Percentiles rank a stretch among this genome's conserved stretches.
Evolutionary conservation across 37 sponge, comb jelly and placozoan species (phyloP).

Genomic region (Beroe ovata): DNA sequence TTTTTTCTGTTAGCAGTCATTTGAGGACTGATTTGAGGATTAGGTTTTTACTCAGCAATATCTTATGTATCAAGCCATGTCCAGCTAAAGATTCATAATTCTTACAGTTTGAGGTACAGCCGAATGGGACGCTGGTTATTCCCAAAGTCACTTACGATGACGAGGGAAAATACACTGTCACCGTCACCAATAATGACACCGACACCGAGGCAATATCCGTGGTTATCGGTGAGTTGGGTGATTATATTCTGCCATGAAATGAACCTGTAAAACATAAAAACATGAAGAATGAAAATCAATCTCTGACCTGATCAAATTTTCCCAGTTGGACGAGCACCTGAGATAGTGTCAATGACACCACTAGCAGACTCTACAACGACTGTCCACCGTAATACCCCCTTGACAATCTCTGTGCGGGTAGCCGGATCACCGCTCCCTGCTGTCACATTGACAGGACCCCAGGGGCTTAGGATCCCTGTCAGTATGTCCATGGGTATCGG

Average conservation of each 20-base stretch:
- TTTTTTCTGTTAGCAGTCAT: no score
- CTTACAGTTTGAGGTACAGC: no score
- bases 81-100: no score
- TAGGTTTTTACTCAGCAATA: no score
- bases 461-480: constrained; percentile 3
- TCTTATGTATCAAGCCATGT: no score
- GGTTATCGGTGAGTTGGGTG: constrained; percentile 1
- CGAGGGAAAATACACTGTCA: constrained; percentile 33
- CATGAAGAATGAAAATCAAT: no score
- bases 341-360: not conserved
- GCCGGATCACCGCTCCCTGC: constrained; percentile 18
- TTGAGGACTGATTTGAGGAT: no score
- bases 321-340: constrained; percentile 18
- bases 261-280: no score
- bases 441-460: constrained; percentile 31
- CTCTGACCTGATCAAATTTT: no score
- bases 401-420: constrained; percentile 21
- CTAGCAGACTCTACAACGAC: not conserved
- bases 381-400: not conserved
- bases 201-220: constrained; percentile 4
- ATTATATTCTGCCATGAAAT: no score
- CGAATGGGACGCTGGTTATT: constrained; percentile 21
- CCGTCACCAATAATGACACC: constrained; percentile 7
- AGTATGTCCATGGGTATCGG: not conserved
- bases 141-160: not conserved